phyloP scores from a whole-genome alignment of 2,888 invertebrate species.

The Nysson spinosus region DNA sequence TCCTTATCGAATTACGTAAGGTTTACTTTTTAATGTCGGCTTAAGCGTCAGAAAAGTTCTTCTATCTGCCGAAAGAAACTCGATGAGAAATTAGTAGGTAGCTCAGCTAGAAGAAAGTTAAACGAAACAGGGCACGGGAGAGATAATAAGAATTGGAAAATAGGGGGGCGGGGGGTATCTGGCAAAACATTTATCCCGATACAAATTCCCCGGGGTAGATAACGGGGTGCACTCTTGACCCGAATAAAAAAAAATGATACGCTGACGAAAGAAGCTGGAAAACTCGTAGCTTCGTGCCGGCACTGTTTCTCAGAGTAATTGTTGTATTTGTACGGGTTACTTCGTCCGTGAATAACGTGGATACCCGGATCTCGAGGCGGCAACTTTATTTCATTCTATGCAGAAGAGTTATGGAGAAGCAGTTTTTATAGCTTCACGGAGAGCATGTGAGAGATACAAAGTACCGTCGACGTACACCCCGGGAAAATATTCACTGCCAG shows the following conservation, averaged over 20 bases:
- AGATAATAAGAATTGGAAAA: conserved; percentile 16
- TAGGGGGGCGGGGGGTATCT: not conserved
- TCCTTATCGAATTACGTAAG: not conserved
- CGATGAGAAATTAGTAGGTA: conserved; percentile 6
- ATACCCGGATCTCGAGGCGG: not conserved
- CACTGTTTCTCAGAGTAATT: conserved; percentile 13
- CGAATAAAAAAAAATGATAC: conserved; percentile 11
- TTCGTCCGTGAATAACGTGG: not conserved
- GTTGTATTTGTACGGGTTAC: conserved; percentile 19
- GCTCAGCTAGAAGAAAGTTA: not conserved
- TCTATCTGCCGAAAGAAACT: not conserved
- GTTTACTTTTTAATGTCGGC: not conserved
- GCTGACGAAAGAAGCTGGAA: conserved; percentile 3
- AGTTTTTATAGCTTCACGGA: conserved; percentile 9
- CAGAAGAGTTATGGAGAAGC: conserved; percentile 11
- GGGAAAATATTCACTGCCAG: conserved; percentile 13
- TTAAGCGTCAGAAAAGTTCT: not conserved
- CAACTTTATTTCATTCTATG: conserved; percentile 16
- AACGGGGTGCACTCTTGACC: conserved; percentile 33
- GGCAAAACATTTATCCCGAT: conserved; percentile 17
- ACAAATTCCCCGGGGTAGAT: conserved; percentile 13
- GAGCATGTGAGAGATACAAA: conserved; percentile 11
- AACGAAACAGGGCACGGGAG: not conserved
- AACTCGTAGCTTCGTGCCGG: not conserved
- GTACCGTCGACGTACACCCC: conserved; percentile 10